These are phyloP conservation scores for Plodia interpunctella DNA, from an alignment of 1,140 invertebrate genomes.

Conservation along the genomic window DNA sequence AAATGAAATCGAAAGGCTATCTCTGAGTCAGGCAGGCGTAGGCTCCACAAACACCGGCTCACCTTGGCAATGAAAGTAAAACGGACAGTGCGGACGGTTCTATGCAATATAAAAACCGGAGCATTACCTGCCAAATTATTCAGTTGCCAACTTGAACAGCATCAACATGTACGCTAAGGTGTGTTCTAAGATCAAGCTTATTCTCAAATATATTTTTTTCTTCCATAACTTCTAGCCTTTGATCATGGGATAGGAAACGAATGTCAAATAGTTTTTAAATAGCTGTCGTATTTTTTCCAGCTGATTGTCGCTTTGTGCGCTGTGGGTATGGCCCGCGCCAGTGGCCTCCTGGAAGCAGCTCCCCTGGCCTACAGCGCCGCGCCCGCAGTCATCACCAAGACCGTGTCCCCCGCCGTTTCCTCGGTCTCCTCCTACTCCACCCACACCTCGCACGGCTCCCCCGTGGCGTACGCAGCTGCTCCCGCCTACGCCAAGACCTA, in stretches of 20 bases:
- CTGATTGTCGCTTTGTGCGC: slow-evolving; percentile 42
- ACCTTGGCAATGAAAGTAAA: slow-evolving; percentile 74
- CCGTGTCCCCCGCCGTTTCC: slow-evolving; percentile 26
- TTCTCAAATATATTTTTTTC: background rate
- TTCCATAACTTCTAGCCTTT: too few species aligned
- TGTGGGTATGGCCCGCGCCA: slow-evolving; percentile 44
- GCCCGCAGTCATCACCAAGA: slow-evolving; percentile 28
- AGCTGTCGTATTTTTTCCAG: slow-evolving; percentile 10
- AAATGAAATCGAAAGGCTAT: slow-evolving; percentile 69
- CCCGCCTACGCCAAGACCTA: slow-evolving; percentile 27
- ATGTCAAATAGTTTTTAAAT: background rate
- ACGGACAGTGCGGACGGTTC: slow-evolving; percentile 35
- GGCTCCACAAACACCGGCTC: slow-evolving; percentile 35
- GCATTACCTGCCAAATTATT: slow-evolving; percentile 60
- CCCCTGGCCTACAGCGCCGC: slow-evolving; percentile 38
- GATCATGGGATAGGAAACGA: too few species aligned
- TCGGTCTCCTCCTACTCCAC: slow-evolving; percentile 21
- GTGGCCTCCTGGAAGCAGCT: slow-evolving; percentile 37
- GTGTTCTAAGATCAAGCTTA: slow-evolving; percentile 24
- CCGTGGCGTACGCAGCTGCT: slow-evolving; percentile 29
- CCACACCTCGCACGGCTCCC: slow-evolving; percentile 26
- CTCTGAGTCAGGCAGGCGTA: slow-evolving; percentile 58
- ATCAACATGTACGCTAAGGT: slow-evolving; percentile 74
- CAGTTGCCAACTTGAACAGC: slow-evolving; percentile 66
- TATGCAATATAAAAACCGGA: slow-evolving; percentile 57